Evolutionary conservation across 2,888 invertebrate genomes (phyloP).

Genomic region (Ptilodon capucinus): DNA sequence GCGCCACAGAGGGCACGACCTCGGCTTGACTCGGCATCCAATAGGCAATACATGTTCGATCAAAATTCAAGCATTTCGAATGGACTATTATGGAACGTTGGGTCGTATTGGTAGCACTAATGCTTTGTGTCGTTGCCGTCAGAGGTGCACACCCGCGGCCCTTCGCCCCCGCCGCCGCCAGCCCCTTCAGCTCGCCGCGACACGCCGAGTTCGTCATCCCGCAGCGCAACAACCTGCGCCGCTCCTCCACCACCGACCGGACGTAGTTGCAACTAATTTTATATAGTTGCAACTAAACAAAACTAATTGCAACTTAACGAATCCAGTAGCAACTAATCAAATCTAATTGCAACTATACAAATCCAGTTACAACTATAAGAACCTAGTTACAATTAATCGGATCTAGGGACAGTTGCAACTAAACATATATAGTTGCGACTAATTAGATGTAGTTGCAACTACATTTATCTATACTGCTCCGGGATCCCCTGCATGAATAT

Average conservation of each 20-base stretch:
- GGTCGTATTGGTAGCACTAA: too few relatives aligned
- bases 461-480: too few relatives aligned
- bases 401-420: neutral
- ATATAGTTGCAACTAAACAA: neutral
- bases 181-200: slow-evolving; percentile 66
- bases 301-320: neutral
- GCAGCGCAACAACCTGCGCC: slow-evolving; percentile 57
- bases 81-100: too few relatives aligned
- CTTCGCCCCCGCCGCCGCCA: slow-evolving; percentile 2
- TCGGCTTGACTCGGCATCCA: too few relatives aligned
- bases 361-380: too few relatives aligned
- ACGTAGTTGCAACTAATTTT: neutral
- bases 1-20: too few relatives aligned
- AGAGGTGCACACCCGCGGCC: slow-evolving; percentile 4
- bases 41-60: too few relatives aligned
- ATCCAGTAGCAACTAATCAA: neutral
- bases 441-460: neutral
- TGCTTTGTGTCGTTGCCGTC: too few relatives aligned
- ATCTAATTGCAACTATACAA: neutral
- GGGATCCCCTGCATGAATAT: too few relatives aligned
- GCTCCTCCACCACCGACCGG: slow-evolving; percentile 59
- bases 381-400: neutral
- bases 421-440: neutral
- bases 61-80: too few relatives aligned
- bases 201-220: slow-evolving; percentile 77